Base-by-base conservation (phyloP, 1,140 invertebrate species). In the Philopotamus ludificatus region DNA sequence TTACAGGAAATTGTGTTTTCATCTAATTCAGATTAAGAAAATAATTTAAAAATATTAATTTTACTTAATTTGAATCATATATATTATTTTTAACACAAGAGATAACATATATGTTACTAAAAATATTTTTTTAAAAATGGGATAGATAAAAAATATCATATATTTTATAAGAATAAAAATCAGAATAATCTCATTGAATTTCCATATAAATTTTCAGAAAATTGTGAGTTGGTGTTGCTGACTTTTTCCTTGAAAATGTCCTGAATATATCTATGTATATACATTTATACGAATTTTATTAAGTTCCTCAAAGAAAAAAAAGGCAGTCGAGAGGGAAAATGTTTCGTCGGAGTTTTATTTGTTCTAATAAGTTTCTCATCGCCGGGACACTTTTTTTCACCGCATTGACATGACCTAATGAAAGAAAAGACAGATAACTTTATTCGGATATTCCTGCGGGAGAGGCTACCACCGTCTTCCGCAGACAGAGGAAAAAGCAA, bases 381-480 rank as follows among this genome's bases (percentile, higher is more conserved):
- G 28, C 4, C 28, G 4, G 28, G n/a, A n/a, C n/a, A 34, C 28
- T 7, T 4, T 34, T 34, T 34, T 34, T 34, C 12, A 4, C 12
- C 28, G 28, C 28, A 34, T 34, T 34, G 28, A 34, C 28, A 34
- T 4, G 28, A 7, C 28, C 28, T 34, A 55, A 55, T 8, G 25
- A 39, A 55, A 55, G 25, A 57, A 55, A 39, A 42, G 39, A 42
- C 34, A 42, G 54, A 57, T 21, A 57, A 16, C 54, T 28, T 3
- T 53, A 23, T 12, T 25, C 20, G 21, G 50, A 16, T 12, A 53
- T 53, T 53, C 23, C 28, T 53, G 23, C 50, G 23, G 4, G 21
- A 50, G 4, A 22, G 7, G 10, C 47, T 21, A 2, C 47, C 9
- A 21, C 16, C 15, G 4, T 18, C 8, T 8, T 21, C 47, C 2